These are phyloP conservation scores for Caenorhabditis zanzibari DNA, from an alignment of 2,888 invertebrate species.

Conservation along the genomic window DNA sequence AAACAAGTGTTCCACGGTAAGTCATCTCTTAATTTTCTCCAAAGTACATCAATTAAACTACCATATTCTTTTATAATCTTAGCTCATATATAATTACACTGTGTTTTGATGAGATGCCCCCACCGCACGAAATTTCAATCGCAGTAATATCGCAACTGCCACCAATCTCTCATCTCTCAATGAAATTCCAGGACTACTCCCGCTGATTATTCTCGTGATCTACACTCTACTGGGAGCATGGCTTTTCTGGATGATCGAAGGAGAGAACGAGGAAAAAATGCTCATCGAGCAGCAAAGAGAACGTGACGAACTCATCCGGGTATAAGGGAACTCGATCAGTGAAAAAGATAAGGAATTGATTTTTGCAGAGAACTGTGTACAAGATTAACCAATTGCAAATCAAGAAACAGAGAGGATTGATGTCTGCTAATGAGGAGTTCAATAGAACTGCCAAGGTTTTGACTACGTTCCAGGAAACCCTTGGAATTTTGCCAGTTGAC, in stretches of 20 bases:
- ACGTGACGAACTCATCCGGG: conserved; percentile 77
- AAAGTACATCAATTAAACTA: conserved; percentile 24
- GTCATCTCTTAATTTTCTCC: background rate
- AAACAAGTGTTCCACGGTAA: conserved; percentile 22
- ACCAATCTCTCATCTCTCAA: conserved; percentile 1
- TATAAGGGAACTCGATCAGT: conserved; percentile 55
- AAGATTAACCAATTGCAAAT: conserved; percentile 77
- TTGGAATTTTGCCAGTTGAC: conserved; percentile 75
- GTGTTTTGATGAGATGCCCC: conserved; percentile 13
- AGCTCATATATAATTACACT: conserved; percentile 54
- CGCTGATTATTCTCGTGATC: conserved; percentile 72
- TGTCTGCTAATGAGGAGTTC: conserved; percentile 78
- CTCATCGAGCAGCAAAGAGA: conserved; percentile 74
- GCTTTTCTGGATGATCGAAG: conserved; percentile 78
- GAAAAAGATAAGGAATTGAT: conserved; percentile 4
- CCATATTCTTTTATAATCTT: conserved; percentile 26
- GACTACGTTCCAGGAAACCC: conserved; percentile 73
- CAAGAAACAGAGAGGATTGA: conserved; percentile 55
- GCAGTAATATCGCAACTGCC: conserved; percentile 60
- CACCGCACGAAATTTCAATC: conserved; percentile 36
- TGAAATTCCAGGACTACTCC: conserved; percentile 70
- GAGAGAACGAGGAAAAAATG: conserved; percentile 76
- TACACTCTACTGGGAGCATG: conserved; percentile 79
- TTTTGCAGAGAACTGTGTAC: conserved; percentile 79
- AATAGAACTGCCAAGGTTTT: conserved; percentile 79